A percentile compares a stretch with the other conserved stretches of the same genome.
Evolutionary conservation across 2,888 invertebrate genomes (phyloP).

Genomic region (Abrostola tripartita): DNA sequence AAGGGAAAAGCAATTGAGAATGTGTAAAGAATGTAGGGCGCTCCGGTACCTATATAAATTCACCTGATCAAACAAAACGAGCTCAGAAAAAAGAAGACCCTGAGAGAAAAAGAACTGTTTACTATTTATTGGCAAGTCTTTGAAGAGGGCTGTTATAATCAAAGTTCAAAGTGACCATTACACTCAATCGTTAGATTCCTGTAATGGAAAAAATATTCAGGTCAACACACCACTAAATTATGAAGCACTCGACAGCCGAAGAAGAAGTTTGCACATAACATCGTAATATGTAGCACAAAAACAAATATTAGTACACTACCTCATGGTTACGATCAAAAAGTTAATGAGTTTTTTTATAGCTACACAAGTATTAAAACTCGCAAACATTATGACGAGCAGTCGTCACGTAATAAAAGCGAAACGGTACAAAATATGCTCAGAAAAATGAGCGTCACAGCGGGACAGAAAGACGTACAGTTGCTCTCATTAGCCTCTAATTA

Average conservation of each 20-base stretch:
- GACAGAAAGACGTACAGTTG: constrained; percentile 66
- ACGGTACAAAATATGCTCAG: constrained; percentile 70
- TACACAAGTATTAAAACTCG: constrained; percentile 62
- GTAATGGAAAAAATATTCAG: constrained; percentile 54
- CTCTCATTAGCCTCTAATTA: constrained; percentile 87
- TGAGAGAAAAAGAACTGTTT: constrained; percentile 40
- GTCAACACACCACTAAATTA: constrained; percentile 52
- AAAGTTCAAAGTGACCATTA: constrained; percentile 56
- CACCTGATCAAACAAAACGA: constrained; percentile 55
- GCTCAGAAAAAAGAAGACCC: constrained; percentile 43
- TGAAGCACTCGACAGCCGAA: constrained; percentile 39
- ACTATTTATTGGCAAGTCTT: constrained; percentile 55
- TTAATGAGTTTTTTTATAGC: constrained; percentile 70
- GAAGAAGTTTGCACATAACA: constrained; percentile 48
- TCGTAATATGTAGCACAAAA: constrained; percentile 55
- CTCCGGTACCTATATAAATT: constrained; percentile 53
- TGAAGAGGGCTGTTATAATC: constrained; percentile 45
- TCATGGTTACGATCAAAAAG: constrained; percentile 65
- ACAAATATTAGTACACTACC: constrained; percentile 59
- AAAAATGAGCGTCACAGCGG: constrained; percentile 69
- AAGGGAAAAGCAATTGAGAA: constrained; percentile 52
- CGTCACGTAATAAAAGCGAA: constrained; percentile 75
- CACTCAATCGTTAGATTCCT: constrained; percentile 44
- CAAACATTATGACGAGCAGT: constrained; percentile 67
- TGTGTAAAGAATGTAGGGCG: constrained; percentile 46